Base-by-base conservation (phyloP, 2,888 invertebrate species). In the Agriopis leucophaearia region DNA sequence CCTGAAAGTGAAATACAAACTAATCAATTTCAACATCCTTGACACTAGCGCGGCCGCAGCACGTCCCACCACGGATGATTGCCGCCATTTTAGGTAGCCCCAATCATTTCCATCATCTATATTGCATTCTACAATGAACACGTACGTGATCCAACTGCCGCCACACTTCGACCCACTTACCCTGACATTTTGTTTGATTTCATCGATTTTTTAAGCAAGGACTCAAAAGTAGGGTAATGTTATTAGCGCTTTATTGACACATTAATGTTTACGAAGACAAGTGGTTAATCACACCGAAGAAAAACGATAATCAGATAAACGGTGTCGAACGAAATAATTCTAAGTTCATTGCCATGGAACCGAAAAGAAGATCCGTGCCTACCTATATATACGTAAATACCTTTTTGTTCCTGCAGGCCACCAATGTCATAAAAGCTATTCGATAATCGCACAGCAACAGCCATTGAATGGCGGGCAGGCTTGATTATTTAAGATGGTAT, bases 111-210 rank as follows among this genome's bases (percentile, higher is more conserved):
- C 74, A 83, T 81, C 82, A 79, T 80, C 82, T 78, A 78, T 77
- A 79, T 81, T 81, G 47, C 67, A 68, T 81, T 80, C 79, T 80
- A 81, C 82, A 85, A 82, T 82, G 78, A 74, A 70, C 72, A 74
- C 73, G 80, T 85, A 88, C 87, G 88, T 87, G 87, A 81, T 74
- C 66, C 54, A 74, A 77, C 86, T 81, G 81, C 85, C 80, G 85
- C 78, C 79, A 79, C 81, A 79, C 74, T 72, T 72, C 80, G 87
- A 78, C 85, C 85, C 73, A 86, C 77, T 84, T 85, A 78, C 80
- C 78, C 76, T 85, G 83, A 85, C 86, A 86, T 86, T 85, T 85
- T 61, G 68, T 69, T 78, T 81, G 55, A 78, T 81, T 80, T 78
- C 77, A 71, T 78, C 75, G 76, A 76, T 80, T 80, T 74, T 73